Base-by-base conservation (phyloP, 1,140 invertebrate species). In the Calliphora vicina region DNA sequence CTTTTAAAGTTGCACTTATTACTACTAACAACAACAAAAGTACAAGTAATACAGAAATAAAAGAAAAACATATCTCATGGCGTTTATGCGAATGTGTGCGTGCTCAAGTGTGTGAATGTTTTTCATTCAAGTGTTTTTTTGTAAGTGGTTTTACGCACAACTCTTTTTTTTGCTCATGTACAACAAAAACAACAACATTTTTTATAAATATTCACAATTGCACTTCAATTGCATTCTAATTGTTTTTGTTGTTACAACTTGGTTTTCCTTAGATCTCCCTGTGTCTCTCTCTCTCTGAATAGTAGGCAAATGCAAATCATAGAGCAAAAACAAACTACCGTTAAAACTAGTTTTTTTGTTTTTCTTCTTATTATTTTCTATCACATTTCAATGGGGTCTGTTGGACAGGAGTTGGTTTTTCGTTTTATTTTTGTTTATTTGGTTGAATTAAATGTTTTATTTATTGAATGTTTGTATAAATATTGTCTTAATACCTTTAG, bases 71-170 rank as follows among this genome's bases (percentile, higher is more conserved):
- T 8, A 5, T 10, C 6, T 35, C 35, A 35, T 35, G 35, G 35
- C 10, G 4, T 35, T 35, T 35, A 35, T 8, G 35, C 35, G 1
- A 8, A n/a, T 23, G 17, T 67, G 61, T 23, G 61, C 25, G 61
- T 67, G 61, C 61, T 17, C n/a, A 67, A n/a, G 0, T 25, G n/a
- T 67, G 61, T 67, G 25, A 50, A 13, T 50, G 45, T 13, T n/a
- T 67, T 35, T 35, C 4, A 35, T 35, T 8, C 35, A 35, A 4
- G 5, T 35, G 35, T 35, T 35, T 35, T 35, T 35, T n/a, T n/a
- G n/a, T n/a, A n/a, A 61, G 50, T n/a, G 50, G 61, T 25, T 67
- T 67, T 67, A 67, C 61, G 61, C 61, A 67, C 61, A 67, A 67
- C 61, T 57, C 50, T 57, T 57, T 57, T 57, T 57, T 15, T 17